A percentile compares a stretch with the other conserved stretches of the same genome.
Conservation (phyloP, 2,797 vertebrate species). For the Acropternis orthonyx region DNA sequence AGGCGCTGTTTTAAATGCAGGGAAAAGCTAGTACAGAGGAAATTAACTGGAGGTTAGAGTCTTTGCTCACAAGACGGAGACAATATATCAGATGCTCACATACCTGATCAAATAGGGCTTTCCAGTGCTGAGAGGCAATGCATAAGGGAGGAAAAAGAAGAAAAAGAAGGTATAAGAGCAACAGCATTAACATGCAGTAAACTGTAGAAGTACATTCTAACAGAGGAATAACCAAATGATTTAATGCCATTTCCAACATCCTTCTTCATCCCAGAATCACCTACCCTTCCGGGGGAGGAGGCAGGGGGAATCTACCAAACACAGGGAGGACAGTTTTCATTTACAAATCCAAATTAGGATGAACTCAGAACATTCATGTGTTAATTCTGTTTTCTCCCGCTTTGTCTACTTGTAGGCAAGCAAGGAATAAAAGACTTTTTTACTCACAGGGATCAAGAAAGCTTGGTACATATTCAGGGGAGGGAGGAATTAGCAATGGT, state of each 20-base stretch:
- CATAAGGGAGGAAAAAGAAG: conserved; percentile 70
- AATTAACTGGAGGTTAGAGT: neutral
- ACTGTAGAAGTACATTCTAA: conserved; percentile 18
- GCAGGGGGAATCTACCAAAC: conserved; percentile 55
- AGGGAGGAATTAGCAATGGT: neutral
- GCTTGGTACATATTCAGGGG: neutral
- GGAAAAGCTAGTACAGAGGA: conserved; percentile 47
- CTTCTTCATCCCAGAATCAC: conserved; percentile 57
- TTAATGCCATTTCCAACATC: conserved; percentile 48
- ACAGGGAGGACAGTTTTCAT: conserved; percentile 36
- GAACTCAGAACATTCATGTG: conserved; percentile 30
- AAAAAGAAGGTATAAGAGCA: conserved; percentile 68
- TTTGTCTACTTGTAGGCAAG: conserved; percentile 16
- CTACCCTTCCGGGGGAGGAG: conserved; percentile 57
- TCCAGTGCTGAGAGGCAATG: conserved; percentile 89
- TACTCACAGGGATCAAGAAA: neutral
- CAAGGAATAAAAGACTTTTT: conserved; percentile 17
- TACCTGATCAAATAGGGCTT: conserved; percentile 97
- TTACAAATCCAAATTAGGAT: conserved; percentile 49
- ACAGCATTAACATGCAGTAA: conserved; percentile 7
- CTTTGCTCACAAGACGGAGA: conserved; percentile 37
- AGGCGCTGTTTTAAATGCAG: conserved; percentile 10
- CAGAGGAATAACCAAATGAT: conserved; percentile 32
- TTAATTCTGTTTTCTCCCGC: conserved; percentile 28
- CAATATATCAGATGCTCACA: conserved; percentile 71